Evolutionary conservation across 2,888 invertebrate species (phyloP).

Genomic region (Drosophila melanosoma): DNA sequence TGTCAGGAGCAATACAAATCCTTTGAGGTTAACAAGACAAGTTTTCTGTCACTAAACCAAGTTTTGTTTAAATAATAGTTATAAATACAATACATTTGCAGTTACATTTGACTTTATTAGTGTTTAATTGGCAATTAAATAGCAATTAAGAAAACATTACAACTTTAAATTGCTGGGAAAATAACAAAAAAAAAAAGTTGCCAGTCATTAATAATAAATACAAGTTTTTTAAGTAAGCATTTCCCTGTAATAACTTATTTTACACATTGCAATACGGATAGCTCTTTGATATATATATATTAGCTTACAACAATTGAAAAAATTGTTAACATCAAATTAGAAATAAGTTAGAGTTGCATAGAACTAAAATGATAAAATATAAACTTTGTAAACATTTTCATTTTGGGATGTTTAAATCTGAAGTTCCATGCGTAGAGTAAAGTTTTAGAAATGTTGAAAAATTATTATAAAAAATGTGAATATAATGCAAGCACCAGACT

Average conservation of each 20-base stretch:
- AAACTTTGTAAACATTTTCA: slow-evolving; percentile 67
- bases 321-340: slow-evolving; percentile 57
- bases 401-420: slow-evolving; percentile 51
- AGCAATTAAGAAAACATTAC: not conserved
- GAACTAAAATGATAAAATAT: slow-evolving; percentile 22
- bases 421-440: slow-evolving; percentile 38
- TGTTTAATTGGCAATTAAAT: too few species aligned
- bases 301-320: not conserved
- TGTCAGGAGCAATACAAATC: too few species aligned
- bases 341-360: slow-evolving; percentile 61
- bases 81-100: not conserved
- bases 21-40: slow-evolving; percentile 90
- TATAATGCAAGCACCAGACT: slow-evolving; percentile 36
- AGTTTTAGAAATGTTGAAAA: slow-evolving; percentile 67
- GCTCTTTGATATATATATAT: not conserved
- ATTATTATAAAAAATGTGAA: slow-evolving; percentile 52
- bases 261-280: not conserved
- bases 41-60: slow-evolving; percentile 93
- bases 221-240: not conserved
- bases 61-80: not conserved
- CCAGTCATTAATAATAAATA: not conserved
- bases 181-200: not conserved
- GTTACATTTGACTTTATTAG: too few species aligned
- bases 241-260: not conserved
- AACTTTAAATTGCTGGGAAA: not conserved